A percentile compares a stretch with the other conserved stretches of the same genome.
Evolutionary conservation across 2,113 vertebrate species (phyloP).

Genomic region (Oenanthe melanoleuca): DNA sequence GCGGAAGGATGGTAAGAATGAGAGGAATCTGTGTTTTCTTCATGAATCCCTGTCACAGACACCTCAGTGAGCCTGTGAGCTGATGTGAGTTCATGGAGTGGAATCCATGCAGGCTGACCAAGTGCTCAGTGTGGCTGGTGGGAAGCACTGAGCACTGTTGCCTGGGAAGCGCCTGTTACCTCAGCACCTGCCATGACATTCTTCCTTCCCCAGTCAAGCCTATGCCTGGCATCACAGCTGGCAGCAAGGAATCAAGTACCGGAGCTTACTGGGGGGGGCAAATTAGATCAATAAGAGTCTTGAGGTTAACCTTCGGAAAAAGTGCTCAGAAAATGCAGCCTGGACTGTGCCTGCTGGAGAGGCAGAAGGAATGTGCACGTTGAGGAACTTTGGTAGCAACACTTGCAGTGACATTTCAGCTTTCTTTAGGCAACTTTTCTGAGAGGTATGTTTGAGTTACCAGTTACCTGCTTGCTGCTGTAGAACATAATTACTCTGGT

Average conservation of each 20-base stretch:
- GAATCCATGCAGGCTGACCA: rapidly evolving
- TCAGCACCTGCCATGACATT: rapidly evolving
- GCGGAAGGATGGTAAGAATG: background rate
- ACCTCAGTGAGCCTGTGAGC: background rate
- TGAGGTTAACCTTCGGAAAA: background rate
- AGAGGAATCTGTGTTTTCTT: background rate
- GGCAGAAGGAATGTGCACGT: background rate
- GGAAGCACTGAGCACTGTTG: background rate
- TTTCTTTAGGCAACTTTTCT: background rate
- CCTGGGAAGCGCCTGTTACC: background rate
- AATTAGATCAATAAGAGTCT: background rate
- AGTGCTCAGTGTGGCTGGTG: rapidly evolving
- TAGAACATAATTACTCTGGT: background rate
- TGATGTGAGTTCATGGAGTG: background rate
- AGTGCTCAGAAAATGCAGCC: background rate
- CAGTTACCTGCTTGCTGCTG: background rate
- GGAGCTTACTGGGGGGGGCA: background rate
- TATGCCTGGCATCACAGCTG: background rate
- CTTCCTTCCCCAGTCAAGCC: background rate
- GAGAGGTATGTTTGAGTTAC: background rate
- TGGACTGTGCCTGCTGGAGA: background rate
- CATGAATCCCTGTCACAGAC: background rate
- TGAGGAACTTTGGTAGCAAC: background rate
- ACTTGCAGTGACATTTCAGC: background rate
- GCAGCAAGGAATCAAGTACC: background rate